Conservation (phyloP, 2,888 invertebrate species). For the Drosophila nr. perissopoda region DNA sequence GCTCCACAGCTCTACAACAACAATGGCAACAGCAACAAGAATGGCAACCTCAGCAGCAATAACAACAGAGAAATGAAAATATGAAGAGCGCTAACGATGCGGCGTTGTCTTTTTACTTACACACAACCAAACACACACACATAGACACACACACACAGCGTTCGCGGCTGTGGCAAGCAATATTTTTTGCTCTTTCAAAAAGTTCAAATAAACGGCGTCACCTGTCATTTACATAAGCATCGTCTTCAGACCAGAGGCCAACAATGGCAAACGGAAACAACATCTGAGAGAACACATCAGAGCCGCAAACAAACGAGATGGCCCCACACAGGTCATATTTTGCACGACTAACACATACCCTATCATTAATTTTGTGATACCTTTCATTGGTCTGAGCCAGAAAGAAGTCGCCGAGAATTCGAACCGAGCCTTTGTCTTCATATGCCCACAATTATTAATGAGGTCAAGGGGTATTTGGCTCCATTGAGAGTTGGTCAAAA, state of each 20-base stretch:
- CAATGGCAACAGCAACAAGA: background rate
- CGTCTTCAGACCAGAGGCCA: slow-evolving; percentile 17
- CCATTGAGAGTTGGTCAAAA: background rate
- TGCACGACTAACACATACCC: background rate
- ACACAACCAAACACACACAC: background rate
- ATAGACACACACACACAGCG: background rate
- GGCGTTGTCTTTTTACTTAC: slow-evolving; percentile 7
- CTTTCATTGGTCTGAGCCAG: background rate
- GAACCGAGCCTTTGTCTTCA: background rate
- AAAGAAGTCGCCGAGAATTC: too few species aligned
- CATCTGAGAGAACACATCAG: background rate
- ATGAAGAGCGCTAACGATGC: slow-evolving; percentile 32
- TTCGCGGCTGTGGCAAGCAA: slow-evolving; percentile 7
- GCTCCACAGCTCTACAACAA: background rate
- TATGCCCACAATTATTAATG: background rate
- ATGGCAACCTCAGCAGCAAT: slow-evolving; percentile 1
- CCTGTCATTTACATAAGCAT: slow-evolving; percentile 61
- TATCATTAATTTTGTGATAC: background rate
- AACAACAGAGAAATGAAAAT: slow-evolving; percentile 32
- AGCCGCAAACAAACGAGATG: background rate
- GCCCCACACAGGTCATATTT: background rate
- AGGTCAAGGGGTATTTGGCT: background rate
- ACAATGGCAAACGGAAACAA: slow-evolving; percentile 22
- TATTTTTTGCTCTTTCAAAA: slow-evolving; percentile 37
- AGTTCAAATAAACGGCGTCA: slow-evolving; percentile 62